Evolutionary conservation across 2,113 vertebrate species (phyloP).

Genomic region (Coryphaenoides rupestris): DNA sequence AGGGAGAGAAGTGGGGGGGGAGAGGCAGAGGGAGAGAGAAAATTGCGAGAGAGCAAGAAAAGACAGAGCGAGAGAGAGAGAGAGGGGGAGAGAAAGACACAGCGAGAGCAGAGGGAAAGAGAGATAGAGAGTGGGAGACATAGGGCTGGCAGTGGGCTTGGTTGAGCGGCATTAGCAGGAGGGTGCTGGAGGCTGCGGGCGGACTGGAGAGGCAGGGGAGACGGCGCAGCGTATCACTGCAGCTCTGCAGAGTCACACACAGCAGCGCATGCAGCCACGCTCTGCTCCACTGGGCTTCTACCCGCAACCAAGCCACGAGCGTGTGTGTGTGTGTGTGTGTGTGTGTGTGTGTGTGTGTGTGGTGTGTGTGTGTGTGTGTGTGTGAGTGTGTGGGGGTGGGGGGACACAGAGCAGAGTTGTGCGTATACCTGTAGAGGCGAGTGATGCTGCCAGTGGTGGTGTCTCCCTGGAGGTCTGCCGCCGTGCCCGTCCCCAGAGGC

Average conservation of each 20-base stretch:
- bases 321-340: too few species aligned
- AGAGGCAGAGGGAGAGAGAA: too few species aligned
- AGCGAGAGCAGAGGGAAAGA: too few species aligned
- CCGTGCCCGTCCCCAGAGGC: conserved; percentile 40
- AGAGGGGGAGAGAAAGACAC: too few species aligned
- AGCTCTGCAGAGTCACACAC: conserved; percentile 33
- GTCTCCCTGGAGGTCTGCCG: neutral
- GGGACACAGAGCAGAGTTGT: neutral
- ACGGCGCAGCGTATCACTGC: conserved; percentile 9
- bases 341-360: too few species aligned
- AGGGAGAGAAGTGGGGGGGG: neutral
- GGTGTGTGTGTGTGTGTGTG: too few species aligned
- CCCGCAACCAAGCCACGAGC: too few species aligned
- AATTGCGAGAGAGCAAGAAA: too few species aligned
- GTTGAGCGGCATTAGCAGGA: conserved; percentile 74
- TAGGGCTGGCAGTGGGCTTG: conserved; percentile 44
- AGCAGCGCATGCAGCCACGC: too few species aligned
- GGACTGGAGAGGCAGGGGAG: conserved; percentile 17
- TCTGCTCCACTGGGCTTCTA: too few species aligned
- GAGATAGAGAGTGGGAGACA: too few species aligned
- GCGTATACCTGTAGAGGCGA: neutral
- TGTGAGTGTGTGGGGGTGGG: neutral
- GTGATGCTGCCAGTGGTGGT: neutral
- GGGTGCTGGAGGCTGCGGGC: conserved; percentile 32
- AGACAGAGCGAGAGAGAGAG: too few species aligned